A percentile compares a stretch with the other conserved stretches of the same genome.
phyloP scores from a whole-genome alignment of 2,113 vertebrate species.

The Nibea albiflora region DNA sequence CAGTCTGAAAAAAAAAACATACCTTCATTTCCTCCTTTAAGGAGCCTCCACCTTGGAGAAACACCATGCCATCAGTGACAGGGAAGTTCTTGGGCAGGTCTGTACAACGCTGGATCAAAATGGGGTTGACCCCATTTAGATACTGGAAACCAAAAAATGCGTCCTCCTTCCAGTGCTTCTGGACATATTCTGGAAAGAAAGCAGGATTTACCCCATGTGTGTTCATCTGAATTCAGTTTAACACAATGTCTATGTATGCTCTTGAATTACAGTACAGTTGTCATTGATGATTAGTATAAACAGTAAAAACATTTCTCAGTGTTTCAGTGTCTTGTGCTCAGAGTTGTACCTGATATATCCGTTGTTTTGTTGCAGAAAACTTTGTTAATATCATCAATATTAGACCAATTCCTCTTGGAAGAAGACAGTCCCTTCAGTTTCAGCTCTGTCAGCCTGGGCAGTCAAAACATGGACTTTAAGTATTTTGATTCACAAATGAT shows the following conservation, averaged over 20 bases:
- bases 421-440: slow-evolving; percentile 32
- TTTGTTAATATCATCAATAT: slow-evolving; percentile 28
- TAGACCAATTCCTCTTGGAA: slow-evolving; percentile 1
- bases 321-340: neutral
- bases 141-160: slow-evolving; percentile 92
- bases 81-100: slow-evolving; percentile 87
- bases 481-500: too few relatives aligned
- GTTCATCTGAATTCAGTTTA: neutral
- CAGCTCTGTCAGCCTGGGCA: slow-evolving; percentile 47
- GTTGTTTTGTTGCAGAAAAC: slow-evolving; percentile 58
- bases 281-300: neutral
- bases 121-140: slow-evolving; percentile 91
- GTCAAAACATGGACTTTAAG: neutral
- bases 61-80: slow-evolving; percentile 87
- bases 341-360: slow-evolving; percentile 31
- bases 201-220: neutral
- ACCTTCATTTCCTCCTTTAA: slow-evolving; percentile 86
- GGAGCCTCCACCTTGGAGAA: slow-evolving; percentile 75
- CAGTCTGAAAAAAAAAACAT: neutral
- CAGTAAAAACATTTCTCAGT: neutral
- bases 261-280: neutral
- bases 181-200: slow-evolving; percentile 65
- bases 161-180: slow-evolving; percentile 87
- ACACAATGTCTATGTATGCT: neutral
- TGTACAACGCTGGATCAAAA: slow-evolving; percentile 85